Conservation (phyloP, 53 echinoderm and acorn worm species). For the Apostichopus leukothele region DNA sequence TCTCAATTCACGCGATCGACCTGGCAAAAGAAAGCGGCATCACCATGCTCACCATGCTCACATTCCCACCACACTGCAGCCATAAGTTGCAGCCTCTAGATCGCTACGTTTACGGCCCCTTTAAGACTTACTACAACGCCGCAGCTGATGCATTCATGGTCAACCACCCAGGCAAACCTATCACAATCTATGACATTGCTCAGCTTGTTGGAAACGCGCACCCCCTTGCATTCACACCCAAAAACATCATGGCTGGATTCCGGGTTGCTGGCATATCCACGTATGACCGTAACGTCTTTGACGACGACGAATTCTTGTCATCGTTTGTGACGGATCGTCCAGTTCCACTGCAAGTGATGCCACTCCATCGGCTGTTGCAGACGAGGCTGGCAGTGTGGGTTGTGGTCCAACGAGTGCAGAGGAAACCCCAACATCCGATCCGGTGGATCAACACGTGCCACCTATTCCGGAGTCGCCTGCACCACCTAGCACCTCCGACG, state of each 20-base stretch:
- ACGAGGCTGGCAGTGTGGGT: neutral
- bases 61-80: conserved; percentile 60
- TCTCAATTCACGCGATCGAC: conserved; percentile 42
- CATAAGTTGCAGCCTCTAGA: conserved; percentile 63
- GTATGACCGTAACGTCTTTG: conserved; percentile 28
- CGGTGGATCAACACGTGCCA: neutral
- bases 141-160: conserved; percentile 40
- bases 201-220: conserved; percentile 16
- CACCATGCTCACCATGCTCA: conserved; percentile 54
- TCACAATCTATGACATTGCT: conserved; percentile 46
- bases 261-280: conserved; percentile 27
- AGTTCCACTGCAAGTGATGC: neutral
- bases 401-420: neutral
- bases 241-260: conserved; percentile 30
- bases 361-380: neutral
- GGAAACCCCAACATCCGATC: neutral
- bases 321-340: conserved; percentile 44
- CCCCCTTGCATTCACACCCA: conserved; percentile 24
- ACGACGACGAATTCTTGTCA: conserved; percentile 15
- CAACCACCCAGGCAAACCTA: conserved; percentile 24
- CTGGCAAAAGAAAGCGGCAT: conserved; percentile 53
- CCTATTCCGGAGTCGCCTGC: neutral
- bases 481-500: neutral
- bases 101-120: conserved; percentile 31
- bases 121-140: conserved; percentile 38